Evolutionary conservation across 2,888 invertebrate genomes (phyloP), one percentile per base, ranked within the genome.

Genomic region (Mimas tiliae): DNA sequence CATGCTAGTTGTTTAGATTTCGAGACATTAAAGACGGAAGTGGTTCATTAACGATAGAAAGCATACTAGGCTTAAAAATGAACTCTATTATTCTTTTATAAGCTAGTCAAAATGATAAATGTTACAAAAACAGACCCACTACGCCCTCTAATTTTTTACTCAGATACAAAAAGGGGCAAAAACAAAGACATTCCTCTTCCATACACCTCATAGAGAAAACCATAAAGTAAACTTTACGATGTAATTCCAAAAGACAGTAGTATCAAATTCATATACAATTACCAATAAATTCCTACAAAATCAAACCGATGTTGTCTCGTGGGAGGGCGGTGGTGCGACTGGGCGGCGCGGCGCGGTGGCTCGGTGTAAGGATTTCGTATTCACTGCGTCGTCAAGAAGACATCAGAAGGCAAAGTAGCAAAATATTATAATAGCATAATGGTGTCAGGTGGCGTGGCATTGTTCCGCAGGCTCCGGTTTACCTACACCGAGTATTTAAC

Each of bases 351-450:
- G 76, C 27, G 11, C 27, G 19, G 12, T 21, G 11, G 74, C n/a
- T n/a, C 74, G 27, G 27, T 4, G 76, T 75, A 81, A 76, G 86
- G 82, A 87, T 91, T 94, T 90, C 68, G 93, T 93, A 94, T 94
- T 93, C 94, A 91, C 89, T 88, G 89, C 90, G 85, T 89, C 91
- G 88, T 90, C 91, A 91, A 91, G 89, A 91, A 89, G 86, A 88
- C 90, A 93, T 91, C 93, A 93, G 88, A 77, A 87, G 86, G 86
- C 78, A 81, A 83, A 87, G 88, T 84, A 87, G 87, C 91, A 86
- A 92, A 91, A 93, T 93, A 94, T 94, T 94, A 91, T 93, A 93
- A 93, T 91, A 88, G 91, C 87, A 83, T 91, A 90, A 93, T 91
- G 91, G 90, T 88, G 88, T 91, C 92, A 93, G 93, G 91, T 93